Evolutionary conservation across 2,797 vertebrate species (phyloP).

Genomic region (Lithobates pipiens): DNA sequence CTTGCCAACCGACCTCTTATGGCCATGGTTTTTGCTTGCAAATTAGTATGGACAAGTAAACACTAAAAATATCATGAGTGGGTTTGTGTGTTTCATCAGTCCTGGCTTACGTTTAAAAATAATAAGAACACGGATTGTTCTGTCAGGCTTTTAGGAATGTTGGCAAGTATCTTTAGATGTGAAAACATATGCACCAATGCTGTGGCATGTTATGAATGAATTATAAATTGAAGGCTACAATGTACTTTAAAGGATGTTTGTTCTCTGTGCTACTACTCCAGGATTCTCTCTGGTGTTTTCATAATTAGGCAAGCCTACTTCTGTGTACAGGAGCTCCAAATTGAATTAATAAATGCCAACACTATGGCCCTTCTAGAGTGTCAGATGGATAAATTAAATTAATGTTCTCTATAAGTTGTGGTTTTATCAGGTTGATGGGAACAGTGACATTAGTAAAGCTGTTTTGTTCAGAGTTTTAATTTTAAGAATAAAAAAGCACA

Average conservation of each 20-base stretch:
- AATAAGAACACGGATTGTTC: neutral
- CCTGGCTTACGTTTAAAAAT: neutral
- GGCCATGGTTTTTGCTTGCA: neutral
- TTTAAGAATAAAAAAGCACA: too few species aligned
- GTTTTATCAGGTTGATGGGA: neutral
- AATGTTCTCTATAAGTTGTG: neutral
- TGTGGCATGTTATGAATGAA: neutral
- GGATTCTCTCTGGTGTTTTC: neutral
- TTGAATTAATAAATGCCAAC: neutral
- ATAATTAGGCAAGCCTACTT: neutral
- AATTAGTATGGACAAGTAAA: neutral
- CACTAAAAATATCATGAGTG: neutral
- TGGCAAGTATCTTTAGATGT: neutral
- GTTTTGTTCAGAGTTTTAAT: too few species aligned
- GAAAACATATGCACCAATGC: neutral
- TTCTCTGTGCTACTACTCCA: neutral
- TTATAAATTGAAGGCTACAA: neutral
- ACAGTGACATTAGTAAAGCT: too few species aligned
- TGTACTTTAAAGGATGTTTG: neutral
- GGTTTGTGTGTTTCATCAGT: neutral
- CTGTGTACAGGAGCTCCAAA: neutral
- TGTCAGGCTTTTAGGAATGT: neutral
- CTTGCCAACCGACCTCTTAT: neutral
- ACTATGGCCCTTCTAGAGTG: neutral
- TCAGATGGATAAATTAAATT: neutral